These are phyloP conservation scores for Calliphora vicina DNA, from an alignment of 1,140 invertebrate species.

Conservation along the genomic window DNA sequence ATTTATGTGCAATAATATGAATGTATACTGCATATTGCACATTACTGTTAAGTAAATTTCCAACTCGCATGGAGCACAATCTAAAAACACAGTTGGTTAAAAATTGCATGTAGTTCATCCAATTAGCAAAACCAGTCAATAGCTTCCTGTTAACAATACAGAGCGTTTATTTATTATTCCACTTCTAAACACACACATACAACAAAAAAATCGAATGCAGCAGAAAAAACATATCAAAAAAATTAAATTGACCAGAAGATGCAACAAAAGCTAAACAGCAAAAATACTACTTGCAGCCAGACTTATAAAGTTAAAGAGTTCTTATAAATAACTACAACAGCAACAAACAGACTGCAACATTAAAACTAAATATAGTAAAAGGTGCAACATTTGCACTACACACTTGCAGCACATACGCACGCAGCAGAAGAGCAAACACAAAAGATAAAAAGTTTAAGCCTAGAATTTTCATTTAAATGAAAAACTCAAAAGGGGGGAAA, in stretches of 20 bases:
- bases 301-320: not conserved
- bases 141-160: constrained; percentile 30
- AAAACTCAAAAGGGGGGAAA: not conserved
- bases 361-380: not conserved
- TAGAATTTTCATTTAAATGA: not conserved
- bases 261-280: not conserved
- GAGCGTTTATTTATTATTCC: constrained; percentile 27
- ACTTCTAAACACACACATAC: not conserved
- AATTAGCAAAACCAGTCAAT: constrained; percentile 35
- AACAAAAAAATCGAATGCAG: not conserved
- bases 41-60: too few species aligned
- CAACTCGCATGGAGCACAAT: too few species aligned
- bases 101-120: constrained; percentile 30
- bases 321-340: too few species aligned
- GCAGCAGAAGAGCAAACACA: not conserved
- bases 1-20: too few species aligned
- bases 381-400: not conserved
- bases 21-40: too few species aligned
- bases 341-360: not conserved
- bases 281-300: too few species aligned
- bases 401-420: not conserved
- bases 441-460: not conserved
- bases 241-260: not conserved
- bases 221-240: not conserved
- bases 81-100: not conserved